phyloP scores from a whole-genome alignment of 2,888 invertebrate species.

The Cybosia mesomella region DNA sequence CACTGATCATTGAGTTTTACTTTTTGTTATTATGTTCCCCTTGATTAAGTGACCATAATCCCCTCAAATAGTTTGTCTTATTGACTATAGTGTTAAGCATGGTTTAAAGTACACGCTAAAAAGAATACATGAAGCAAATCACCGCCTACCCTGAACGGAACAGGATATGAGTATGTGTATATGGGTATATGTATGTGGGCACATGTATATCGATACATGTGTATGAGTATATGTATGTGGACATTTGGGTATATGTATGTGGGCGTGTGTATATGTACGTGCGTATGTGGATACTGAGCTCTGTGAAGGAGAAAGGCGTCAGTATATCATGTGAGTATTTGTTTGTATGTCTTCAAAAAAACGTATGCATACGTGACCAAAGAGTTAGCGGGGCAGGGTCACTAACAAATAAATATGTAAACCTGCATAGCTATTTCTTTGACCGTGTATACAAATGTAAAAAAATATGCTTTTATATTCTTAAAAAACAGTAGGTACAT shows the following conservation, averaged over 20 bases:
- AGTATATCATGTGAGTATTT: background rate
- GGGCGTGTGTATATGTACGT: background rate
- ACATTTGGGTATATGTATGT: background rate
- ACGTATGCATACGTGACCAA: background rate
- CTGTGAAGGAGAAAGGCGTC: background rate
- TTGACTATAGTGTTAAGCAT: conserved; percentile 3
- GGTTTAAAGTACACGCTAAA: background rate
- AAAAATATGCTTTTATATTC: background rate
- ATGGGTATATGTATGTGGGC: no score
- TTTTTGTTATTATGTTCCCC: background rate
- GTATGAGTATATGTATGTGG: background rate
- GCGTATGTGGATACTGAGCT: background rate
- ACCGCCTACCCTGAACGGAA: no score
- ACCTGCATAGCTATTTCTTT: background rate
- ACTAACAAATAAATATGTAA: background rate
- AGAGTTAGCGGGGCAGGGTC: background rate
- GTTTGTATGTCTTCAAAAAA: background rate
- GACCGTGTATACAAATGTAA: background rate
- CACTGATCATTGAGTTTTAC: background rate
- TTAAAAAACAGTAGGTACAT: background rate
- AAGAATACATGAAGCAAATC: background rate
- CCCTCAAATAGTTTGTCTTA: background rate
- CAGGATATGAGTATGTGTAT: background rate
- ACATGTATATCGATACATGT: background rate
- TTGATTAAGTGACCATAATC: no score